Conservation (phyloP, 1,140 invertebrate species). For the Elymnias hypermnestra region DNA sequence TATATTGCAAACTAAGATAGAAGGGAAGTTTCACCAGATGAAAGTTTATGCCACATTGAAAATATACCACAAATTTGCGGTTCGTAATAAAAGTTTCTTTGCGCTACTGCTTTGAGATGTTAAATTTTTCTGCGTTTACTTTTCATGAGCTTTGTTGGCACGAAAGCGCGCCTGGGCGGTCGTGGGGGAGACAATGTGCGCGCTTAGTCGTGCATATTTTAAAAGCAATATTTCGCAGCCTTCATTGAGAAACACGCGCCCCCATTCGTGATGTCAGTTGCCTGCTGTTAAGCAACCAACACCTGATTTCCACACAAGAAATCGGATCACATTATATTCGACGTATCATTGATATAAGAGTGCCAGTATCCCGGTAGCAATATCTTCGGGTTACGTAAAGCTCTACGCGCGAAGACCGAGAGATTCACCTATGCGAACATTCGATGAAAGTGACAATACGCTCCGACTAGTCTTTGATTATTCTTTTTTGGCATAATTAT, state of each 20-base stretch:
- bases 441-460: slow-evolving; percentile 48
- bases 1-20: too few relatives aligned
- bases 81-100: too few relatives aligned
- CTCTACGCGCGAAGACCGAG: slow-evolving; percentile 21
- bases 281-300: slow-evolving; percentile 59
- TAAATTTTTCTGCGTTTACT: background rate
- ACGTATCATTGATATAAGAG: slow-evolving; percentile 24
- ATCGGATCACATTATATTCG: slow-evolving; percentile 56
- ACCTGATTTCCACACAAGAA: slow-evolving; percentile 67
- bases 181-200: slow-evolving; percentile 35
- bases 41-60: slow-evolving; percentile 3
- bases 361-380: slow-evolving; percentile 19
- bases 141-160: slow-evolving; percentile 5
- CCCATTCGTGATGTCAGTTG: slow-evolving; percentile 67
- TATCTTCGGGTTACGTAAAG: slow-evolving; percentile 36
- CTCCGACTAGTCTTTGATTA: slow-evolving; percentile 36
- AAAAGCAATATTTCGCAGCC: slow-evolving; percentile 65
- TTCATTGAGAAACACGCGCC: slow-evolving; percentile 68
- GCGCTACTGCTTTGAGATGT: background rate
- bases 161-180: slow-evolving; percentile 7
- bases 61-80: slow-evolving; percentile 23
- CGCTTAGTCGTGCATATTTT: slow-evolving; percentile 66
- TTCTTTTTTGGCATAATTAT: slow-evolving; percentile 28
- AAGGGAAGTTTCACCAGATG: slow-evolving; percentile 3
- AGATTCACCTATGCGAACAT: slow-evolving; percentile 44